phyloP scores from a whole-genome alignment of 2,888 invertebrate species.

The Griposia aprilina region DNA sequence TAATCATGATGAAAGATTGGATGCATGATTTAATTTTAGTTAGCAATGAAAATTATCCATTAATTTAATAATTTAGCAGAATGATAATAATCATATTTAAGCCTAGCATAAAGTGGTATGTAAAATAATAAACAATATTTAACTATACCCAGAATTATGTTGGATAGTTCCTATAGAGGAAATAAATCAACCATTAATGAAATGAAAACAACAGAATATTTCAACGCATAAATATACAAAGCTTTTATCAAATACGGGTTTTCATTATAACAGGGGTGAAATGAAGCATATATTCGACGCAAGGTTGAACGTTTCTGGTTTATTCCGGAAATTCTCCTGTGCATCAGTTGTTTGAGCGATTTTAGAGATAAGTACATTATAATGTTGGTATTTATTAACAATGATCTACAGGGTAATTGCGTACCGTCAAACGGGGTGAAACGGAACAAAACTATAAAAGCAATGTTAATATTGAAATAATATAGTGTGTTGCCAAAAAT shows the following conservation, averaged over 20 bases:
- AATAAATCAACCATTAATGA: background rate
- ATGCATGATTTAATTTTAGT: too few species aligned
- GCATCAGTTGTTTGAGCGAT: slow-evolving; percentile 33
- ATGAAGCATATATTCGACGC: slow-evolving; percentile 28
- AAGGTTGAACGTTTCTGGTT: slow-evolving; percentile 9
- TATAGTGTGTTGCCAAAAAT: too few species aligned
- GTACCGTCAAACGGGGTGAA: too few species aligned
- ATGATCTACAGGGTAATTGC: background rate
- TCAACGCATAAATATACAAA: slow-evolving; percentile 35
- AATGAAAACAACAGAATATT: slow-evolving; percentile 5
- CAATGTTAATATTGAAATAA: too few species aligned
- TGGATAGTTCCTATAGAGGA: background rate
- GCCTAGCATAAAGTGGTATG: too few species aligned
- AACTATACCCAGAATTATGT: background rate
- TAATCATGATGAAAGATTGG: too few species aligned
- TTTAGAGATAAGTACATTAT: slow-evolving; percentile 14
- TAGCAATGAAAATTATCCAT: too few species aligned
- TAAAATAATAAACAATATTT: background rate
- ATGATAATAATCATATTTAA: too few species aligned
- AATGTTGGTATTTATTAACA: background rate
- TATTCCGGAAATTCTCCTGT: slow-evolving; percentile 30
- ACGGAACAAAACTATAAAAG: too few species aligned
- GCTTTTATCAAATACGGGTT: slow-evolving; percentile 26
- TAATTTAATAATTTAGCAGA: too few species aligned
- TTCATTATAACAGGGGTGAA: slow-evolving; percentile 42